Base-by-base conservation (phyloP, 2,888 invertebrate species). In the Ophion ventricosus region DNA sequence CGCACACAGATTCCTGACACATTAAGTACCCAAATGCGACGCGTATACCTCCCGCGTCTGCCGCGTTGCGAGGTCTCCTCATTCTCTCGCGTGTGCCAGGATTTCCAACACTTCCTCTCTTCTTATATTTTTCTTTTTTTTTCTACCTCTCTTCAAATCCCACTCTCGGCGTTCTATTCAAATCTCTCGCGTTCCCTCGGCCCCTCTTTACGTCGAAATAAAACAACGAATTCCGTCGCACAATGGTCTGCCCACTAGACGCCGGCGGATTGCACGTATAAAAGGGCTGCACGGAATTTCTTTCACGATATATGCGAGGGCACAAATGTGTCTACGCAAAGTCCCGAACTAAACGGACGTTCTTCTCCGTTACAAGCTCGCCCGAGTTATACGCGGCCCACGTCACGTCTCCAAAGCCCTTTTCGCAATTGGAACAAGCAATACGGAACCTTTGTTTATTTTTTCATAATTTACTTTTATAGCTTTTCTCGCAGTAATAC, bases 161-260 rank as follows among this genome's bases (percentile, higher is more conserved):
- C 17, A 26, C 40, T 59, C 69, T 54, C 54, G n/a, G 29, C 25
- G n/a, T 75, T 70, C 35, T 49, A 43, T 78, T 78, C 40, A 54
- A 67, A 78, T 54, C 23, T 54, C 23, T 29, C 20, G 2, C 25
- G n/a, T 54, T 20, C 54, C 35, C 20, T 23, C 17, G 59, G 14
- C 26, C 67, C 17, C 26, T 75, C 54, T 76, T 80, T 66, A 54
- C 43, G 77, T 81, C 77, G 85, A 77, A 82, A 76, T 85, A 72
- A 81, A 86, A 86, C 85, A 80, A 85, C 82, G 69, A 87, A 85
- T 86, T 85, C 69, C 83, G 63, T 79, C 63, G 69, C 80, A 84
- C 86, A 89, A 89, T 87, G 83, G 80, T 63, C 66, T 59, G 63
- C 66, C 79, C 69, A 74, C 75, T 64, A 83, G 67, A 77, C 76